Conservation (phyloP, 2,888 invertebrate genomes). For the Tenthredo livida region DNA sequence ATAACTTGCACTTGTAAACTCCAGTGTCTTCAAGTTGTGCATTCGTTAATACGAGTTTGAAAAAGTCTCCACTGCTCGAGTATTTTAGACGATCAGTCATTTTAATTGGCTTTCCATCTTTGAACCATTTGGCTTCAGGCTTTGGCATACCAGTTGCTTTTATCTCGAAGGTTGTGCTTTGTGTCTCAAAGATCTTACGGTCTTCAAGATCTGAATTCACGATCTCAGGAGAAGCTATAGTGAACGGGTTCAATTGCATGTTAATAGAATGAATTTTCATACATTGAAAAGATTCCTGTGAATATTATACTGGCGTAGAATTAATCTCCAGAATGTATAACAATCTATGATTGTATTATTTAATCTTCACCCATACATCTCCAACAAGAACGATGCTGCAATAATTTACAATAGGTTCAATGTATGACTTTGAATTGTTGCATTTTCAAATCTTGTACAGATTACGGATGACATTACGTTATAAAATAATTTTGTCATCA, state of each 20-base stretch:
- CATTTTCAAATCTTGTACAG: background rate
- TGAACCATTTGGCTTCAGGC: constrained; percentile 89
- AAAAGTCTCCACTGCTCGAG: constrained; percentile 79
- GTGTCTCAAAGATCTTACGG: constrained; percentile 88
- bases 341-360: background rate
- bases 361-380: background rate
- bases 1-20: constrained; percentile 89
- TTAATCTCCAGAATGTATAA: constrained; percentile 28
- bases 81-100: constrained; percentile 78
- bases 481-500: background rate
- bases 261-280: background rate
- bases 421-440: background rate
- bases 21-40: constrained; percentile 88
- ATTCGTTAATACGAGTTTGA: constrained; percentile 86
- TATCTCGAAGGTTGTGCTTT: constrained; percentile 89
- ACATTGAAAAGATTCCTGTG: background rate
- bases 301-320: background rate
- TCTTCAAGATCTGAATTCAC: constrained; percentile 87
- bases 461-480: background rate
- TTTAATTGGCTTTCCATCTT: constrained; percentile 87
- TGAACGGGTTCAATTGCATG: constrained; percentile 43
- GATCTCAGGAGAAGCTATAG: constrained; percentile 85
- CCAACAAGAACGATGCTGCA: background rate
- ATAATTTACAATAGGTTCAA: background rate
- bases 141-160: constrained; percentile 88